Evolutionary conservation across 2,888 invertebrate genomes (phyloP), one percentile per base, ranked within the genome.

Genomic region (Nineta flava): DNA sequence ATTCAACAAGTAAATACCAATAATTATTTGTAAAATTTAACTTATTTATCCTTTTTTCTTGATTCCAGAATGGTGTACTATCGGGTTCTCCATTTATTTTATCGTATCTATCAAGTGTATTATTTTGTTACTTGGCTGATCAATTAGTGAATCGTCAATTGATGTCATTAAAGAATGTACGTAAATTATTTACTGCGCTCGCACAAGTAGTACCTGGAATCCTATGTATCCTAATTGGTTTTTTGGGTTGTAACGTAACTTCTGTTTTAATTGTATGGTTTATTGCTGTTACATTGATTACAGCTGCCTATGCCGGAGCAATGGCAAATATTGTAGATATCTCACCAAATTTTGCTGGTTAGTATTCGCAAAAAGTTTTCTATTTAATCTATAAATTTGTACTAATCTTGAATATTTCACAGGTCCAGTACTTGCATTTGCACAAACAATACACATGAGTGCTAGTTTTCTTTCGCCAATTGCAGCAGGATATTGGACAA

Each of bases 291-390:
- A 79, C 79, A 10, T 68, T 81, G 52, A 79, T 83, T 57, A 82
- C 82, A 16, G 81, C 82, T 10, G 75, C 81, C 1, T 82, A 83
- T 60, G 82, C 82, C 3, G 82, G 82, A 35, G 82, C 82, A 3
- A 83, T 83, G 79, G 82, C 83, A 1, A 83, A 78, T 58, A 78
- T 83, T 53, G 81, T 85, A 13, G 84, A 85, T 61, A 79, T 85
- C 52, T 81, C 83, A 1, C 83, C 84, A n/a, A 83, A 84, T 66
- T 77, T 81, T 57, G 83, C 84, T 48, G 84, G 78, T 61, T 60
- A 58, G 15, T 17, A 17, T 38, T 38, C 3, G 9, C 5, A 15
- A n/a, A 40, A 12, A 10, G 16, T 21, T 19, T 42, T n/a, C 16
- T n/a, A 31, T 32, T 17, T 1, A 12, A 7, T 13, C 6, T 13